Evolutionary conservation across 2,888 invertebrate genomes (phyloP).

Genomic region (Conchocele bisecta): DNA sequence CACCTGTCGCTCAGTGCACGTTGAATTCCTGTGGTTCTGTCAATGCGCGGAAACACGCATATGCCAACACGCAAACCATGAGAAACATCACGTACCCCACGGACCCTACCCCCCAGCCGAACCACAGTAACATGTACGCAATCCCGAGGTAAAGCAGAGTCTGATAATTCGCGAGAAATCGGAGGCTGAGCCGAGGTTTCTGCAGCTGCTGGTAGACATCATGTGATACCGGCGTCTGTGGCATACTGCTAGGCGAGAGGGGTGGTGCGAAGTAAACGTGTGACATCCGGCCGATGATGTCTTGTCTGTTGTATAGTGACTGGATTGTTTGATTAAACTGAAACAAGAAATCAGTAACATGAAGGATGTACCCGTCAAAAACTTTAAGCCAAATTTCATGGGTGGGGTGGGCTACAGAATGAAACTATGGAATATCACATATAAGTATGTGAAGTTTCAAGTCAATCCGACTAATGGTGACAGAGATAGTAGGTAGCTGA

Average conservation of each 20-base stretch:
- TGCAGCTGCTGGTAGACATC: conserved; percentile 44
- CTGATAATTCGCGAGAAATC: conserved; percentile 87
- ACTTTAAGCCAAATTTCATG: no score
- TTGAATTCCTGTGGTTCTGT: conserved; percentile 18
- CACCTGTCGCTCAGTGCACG: conserved; percentile 17
- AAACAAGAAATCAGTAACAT: conserved; percentile 82
- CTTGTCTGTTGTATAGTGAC: conserved; percentile 84
- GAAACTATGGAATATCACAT: no score
- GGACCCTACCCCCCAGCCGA: conserved; percentile 67
- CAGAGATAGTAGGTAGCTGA: no score
- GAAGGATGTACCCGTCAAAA: no score
- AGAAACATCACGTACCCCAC: conserved; percentile 66
- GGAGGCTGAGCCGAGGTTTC: conserved; percentile 78
- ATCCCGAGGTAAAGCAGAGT: conserved; percentile 85
- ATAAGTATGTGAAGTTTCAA: no score
- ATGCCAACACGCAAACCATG: conserved; percentile 52
- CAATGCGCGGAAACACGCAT: conserved; percentile 64
- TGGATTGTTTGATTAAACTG: conserved; percentile 89
- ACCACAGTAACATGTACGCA: conserved; percentile 79
- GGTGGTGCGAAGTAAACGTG: conserved; percentile 72
- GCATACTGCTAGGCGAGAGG: conserved; percentile 79
- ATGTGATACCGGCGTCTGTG: conserved; percentile 62
- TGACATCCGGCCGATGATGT: conserved; percentile 70
- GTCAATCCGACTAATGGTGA: no score
- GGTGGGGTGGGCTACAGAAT: no score